Percentiles rank a stretch among this genome's conserved stretches.
phyloP scores from a whole-genome alignment of 1,140 invertebrate species.

The Drusus annulatus region DNA sequence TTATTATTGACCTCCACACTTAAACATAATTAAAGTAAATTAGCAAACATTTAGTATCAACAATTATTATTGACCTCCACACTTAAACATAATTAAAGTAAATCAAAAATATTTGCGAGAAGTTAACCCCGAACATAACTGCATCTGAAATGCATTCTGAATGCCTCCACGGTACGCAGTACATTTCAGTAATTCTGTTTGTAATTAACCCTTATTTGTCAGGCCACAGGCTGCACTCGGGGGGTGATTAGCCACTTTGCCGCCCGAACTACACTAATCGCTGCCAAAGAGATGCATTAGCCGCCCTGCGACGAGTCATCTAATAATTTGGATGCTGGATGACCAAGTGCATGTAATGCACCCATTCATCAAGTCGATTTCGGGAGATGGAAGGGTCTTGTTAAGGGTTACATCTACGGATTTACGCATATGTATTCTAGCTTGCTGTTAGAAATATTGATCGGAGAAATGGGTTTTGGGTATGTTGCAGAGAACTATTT shows the following conservation, averaged over 20 bases:
- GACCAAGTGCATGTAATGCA: slow-evolving; percentile 38
- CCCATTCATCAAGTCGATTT: slow-evolving; percentile 20
- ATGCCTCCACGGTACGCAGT: not conserved
- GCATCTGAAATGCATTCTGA: not conserved
- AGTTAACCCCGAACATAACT: no score
- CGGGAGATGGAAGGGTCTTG: not conserved
- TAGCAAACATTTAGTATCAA: no score
- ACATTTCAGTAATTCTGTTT: slow-evolving; percentile 38
- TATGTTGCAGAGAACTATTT: no score
- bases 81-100: no score
- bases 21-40: no score
- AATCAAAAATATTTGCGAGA: no score
- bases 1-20: no score
- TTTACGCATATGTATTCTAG: no score
- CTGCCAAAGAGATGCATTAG: slow-evolving; percentile 52
- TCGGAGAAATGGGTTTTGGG: no score
- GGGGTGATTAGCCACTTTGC: slow-evolving; percentile 56
- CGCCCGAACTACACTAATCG: slow-evolving; percentile 38
- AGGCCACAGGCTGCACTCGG: slow-evolving; percentile 45
- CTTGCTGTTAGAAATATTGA: no score
- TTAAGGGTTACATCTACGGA: no score
- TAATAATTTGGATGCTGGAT: slow-evolving; percentile 47
- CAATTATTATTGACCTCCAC: no score
- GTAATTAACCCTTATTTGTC: slow-evolving; percentile 51
- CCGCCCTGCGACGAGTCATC: slow-evolving; percentile 52